These are phyloP conservation scores for Catocala fraxini DNA, from an alignment of 2,888 invertebrate genomes.

Conservation along the genomic window DNA sequence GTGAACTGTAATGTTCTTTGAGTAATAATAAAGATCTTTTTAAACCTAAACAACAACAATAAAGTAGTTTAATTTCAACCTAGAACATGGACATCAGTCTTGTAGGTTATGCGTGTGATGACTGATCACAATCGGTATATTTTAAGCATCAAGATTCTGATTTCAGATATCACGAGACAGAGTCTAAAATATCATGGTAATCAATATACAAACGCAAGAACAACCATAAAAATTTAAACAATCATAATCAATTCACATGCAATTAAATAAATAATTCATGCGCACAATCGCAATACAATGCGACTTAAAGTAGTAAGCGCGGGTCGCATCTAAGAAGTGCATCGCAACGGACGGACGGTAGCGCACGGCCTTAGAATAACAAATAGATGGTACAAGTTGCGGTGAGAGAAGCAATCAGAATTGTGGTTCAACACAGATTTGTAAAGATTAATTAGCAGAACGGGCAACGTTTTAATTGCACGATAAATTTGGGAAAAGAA, in stretches of 20 bases:
- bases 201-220: conserved; percentile 22
- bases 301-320: conserved; percentile 42
- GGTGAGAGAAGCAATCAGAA: conserved; percentile 71
- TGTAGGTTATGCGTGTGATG: no score
- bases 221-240: conserved; percentile 24
- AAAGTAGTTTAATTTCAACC: no score
- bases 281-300: conserved; percentile 43
- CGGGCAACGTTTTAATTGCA: conserved; percentile 40
- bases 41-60: no score
- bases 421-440: conserved; percentile 61
- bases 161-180: no score
- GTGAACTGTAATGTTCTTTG: no score
- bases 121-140: no score
- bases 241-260: conserved; percentile 24
- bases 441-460: conserved; percentile 77
- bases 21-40: no score
- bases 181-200: conserved; percentile 8
- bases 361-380: conserved; percentile 72
- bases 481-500: not conserved
- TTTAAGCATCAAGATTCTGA: no score
- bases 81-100: no score
- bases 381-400: conserved; percentile 59
- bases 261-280: conserved; percentile 52
- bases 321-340: conserved; percentile 64
- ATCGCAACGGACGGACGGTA: conserved; percentile 76